Base-by-base conservation (phyloP, 2,113 vertebrate species). In the Tenebrosternarchus preto region DNA sequence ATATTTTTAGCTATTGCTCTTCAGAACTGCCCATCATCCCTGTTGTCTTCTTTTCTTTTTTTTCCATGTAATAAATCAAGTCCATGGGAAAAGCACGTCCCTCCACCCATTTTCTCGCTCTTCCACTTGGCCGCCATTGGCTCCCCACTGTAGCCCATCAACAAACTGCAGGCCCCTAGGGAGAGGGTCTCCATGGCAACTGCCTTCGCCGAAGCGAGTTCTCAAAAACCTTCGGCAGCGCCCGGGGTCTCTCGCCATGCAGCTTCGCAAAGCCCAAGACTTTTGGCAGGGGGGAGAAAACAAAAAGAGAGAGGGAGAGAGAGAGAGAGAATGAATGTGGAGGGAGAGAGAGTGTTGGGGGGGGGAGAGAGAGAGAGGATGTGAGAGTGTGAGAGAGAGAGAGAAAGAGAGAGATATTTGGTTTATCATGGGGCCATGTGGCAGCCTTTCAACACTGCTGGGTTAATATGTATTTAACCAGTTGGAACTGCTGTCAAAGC, bases 181-280 rank as follows among this genome's bases (percentile, higher is more conserved):
- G 90, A 91, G 89, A 89, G 77, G 85, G 90, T 93, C 69, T 63
- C 90, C 90, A 92, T 93, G 88, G 93, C 89, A 93, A 93, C 93
- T 89, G 87, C 80, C 85, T 91, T 92, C 83, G 83, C 87, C 84
- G 83, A 85, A 88, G 89, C 88, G 86, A 86, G 87, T 90, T 85
- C 83, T 91, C 85, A 88, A 89, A 91, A 88, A 67, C 88, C 82
- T 86, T 88, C 82, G 73, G 85, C 85, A 86, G 84, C 3, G 24
- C 83, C 70, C 80, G 67, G 70, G 85, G 66, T 77, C 80, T 78
- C 82, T 83, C 59, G 27, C 24, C 70, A 55, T 50, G 43, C 43
- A 50, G 43, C 12, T 43, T 46, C 15, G 43, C 80, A 70, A 82
- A 68, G 76, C 83, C 15, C 72, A 36, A 19, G 19, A 22, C 87